Percentiles rank a stretch among this genome's conserved stretches.
Evolutionary conservation across 2,113 vertebrate species (phyloP).

Genomic region (Nipponia nippon): DNA sequence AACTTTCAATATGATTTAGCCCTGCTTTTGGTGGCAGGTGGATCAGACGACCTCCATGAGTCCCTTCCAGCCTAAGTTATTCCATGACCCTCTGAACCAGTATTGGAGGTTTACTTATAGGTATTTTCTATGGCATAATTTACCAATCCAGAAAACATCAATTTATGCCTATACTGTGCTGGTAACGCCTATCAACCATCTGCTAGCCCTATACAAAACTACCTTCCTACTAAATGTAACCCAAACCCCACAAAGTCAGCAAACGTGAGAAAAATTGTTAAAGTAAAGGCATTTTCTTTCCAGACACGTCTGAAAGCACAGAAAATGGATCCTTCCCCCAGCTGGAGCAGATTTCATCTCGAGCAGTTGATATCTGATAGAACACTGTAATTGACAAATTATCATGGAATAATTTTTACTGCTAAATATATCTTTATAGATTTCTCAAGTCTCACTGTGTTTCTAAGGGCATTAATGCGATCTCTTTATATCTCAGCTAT

Average conservation of each 20-base stretch:
- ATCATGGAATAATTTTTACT: constrained; percentile 35
- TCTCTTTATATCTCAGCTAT: constrained; percentile 27
- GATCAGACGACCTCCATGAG: neutral
- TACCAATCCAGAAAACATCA: neutral
- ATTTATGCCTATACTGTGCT: neutral
- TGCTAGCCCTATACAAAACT: neutral
- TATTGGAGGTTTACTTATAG: neutral
- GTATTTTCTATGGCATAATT: neutral
- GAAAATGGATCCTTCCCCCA: neutral
- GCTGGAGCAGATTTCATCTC: constrained; percentile 16
- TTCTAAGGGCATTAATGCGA: neutral
- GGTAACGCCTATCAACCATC: neutral
- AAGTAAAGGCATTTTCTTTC: constrained; percentile 10
- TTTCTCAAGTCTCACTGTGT: constrained; percentile 24
- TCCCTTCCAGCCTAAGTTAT: neutral
- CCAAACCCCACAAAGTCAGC: neutral
- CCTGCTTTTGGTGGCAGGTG: neutral
- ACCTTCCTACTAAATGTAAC: neutral
- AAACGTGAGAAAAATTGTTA: neutral
- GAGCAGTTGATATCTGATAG: constrained; percentile 6
- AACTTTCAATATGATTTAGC: neutral
- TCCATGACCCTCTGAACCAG: neutral
- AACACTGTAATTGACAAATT: constrained; percentile 38
- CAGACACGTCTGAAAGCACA: neutral
- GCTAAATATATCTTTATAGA: constrained; percentile 15